These are phyloP conservation scores for Lymantria monacha DNA, from an alignment of 2,888 invertebrate genomes.

Conservation along the genomic window DNA sequence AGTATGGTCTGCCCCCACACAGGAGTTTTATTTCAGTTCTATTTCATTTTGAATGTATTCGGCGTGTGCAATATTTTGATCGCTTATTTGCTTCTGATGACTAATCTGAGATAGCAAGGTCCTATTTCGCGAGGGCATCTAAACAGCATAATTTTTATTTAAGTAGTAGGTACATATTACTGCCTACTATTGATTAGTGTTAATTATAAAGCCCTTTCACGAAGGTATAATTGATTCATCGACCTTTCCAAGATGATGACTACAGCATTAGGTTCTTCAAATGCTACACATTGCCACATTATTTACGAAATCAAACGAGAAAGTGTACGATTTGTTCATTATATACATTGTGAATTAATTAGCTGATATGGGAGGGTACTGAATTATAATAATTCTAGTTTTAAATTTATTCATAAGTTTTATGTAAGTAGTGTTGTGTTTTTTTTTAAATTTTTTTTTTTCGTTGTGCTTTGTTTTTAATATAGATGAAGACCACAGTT, in stretches of 20 bases:
- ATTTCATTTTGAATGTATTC: neutral
- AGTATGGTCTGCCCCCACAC: conserved; percentile 12
- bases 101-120: conserved; percentile 55
- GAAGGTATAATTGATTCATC: conserved; percentile 3
- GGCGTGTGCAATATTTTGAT: conserved; percentile 24
- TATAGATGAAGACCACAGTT: too few relatives aligned
- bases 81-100: conserved; percentile 55
- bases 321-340: neutral
- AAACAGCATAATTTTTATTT: conserved; percentile 21
- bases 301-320: neutral
- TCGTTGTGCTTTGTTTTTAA: too few relatives aligned
- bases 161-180: conserved; percentile 18
- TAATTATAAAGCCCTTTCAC: conserved; percentile 28
- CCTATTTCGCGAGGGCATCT: conserved; percentile 35
- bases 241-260: conserved; percentile 6
- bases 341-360: too few relatives aligned
- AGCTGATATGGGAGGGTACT: too few relatives aligned
- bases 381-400: too few relatives aligned
- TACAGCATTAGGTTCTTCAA: neutral
- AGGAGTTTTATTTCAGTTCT: conserved; percentile 8
- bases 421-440: too few relatives aligned
- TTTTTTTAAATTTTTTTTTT: too few relatives aligned
- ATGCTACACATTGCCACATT: neutral
- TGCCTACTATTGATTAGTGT: conserved; percentile 35
- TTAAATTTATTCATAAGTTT: too few relatives aligned